Evolutionary conservation across 2,888 invertebrate genomes (phyloP).

Genomic region (Aporophyla lueneburgensis): DNA sequence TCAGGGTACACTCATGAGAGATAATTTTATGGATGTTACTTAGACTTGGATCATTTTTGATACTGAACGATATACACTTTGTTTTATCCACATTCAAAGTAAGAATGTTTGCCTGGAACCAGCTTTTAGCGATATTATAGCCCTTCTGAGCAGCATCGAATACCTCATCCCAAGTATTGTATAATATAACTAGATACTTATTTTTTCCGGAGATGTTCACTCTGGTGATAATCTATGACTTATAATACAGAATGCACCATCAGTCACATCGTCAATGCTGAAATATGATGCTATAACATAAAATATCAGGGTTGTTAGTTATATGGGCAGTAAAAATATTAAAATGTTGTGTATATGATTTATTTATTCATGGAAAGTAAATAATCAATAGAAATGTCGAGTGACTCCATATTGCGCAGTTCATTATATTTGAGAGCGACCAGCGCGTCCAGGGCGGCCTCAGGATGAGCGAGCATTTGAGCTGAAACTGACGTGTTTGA

Average conservation of each 20-base stretch:
- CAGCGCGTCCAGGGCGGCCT: slow-evolving; percentile 80
- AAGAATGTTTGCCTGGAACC: too few relatives aligned
- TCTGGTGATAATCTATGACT: too few relatives aligned
- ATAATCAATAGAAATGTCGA: slow-evolving; percentile 81
- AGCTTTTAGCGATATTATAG: too few relatives aligned
- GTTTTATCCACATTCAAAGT: too few relatives aligned
- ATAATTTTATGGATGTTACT: too few relatives aligned
- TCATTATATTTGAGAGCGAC: slow-evolving; percentile 81
- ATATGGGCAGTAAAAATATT: neutral
- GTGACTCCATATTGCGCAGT: slow-evolving; percentile 77
- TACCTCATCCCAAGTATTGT: too few relatives aligned
- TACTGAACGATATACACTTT: too few relatives aligned
- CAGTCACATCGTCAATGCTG: neutral
- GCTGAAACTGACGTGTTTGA: slow-evolving; percentile 52
- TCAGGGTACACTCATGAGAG: too few relatives aligned
- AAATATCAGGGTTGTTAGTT: neutral
- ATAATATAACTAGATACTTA: too few relatives aligned
- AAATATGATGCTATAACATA: slow-evolving; percentile 2
- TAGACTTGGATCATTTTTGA: too few relatives aligned
- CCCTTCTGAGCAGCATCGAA: too few relatives aligned
- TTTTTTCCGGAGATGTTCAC: neutral
- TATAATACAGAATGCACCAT: neutral
- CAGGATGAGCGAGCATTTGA: slow-evolving; percentile 78
- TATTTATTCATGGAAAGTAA: slow-evolving; percentile 68
- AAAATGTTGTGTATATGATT: neutral